A percentile compares a stretch with the other conserved stretches of the same genome.
phyloP scores from a whole-genome alignment of 1,140 invertebrate genomes.

The Matsumurasca onukii region DNA sequence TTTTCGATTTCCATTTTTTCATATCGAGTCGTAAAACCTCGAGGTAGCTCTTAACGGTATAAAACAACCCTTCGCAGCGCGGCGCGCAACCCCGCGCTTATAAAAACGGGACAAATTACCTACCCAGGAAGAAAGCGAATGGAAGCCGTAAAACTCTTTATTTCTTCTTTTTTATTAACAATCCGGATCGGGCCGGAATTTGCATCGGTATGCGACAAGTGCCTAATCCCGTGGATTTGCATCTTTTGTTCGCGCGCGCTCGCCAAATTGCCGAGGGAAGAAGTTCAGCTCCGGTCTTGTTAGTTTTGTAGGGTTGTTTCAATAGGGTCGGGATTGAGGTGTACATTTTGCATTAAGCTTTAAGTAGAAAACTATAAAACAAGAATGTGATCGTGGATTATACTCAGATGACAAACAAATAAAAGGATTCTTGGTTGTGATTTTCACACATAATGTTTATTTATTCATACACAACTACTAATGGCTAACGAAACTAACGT shows the following conservation, averaged over 20 bases:
- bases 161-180: constrained; percentile 26
- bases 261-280: too few species aligned
- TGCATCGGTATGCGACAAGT: constrained; percentile 20
- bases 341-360: too few species aligned
- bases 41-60: background rate
- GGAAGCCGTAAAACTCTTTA: constrained; percentile 18
- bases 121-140: constrained; percentile 2
- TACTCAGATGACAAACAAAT: too few species aligned
- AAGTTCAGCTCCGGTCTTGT: too few species aligned
- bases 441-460: too few species aligned
- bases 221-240: constrained; percentile 21
- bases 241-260: constrained; percentile 3
- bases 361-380: too few species aligned
- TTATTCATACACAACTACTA: too few species aligned
- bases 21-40: constrained; percentile 14
- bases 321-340: too few species aligned
- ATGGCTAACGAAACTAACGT: too few species aligned
- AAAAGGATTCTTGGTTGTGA: too few species aligned
- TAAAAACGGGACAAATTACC: constrained; percentile 20
- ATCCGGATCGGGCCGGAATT: background rate
- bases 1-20: constrained; percentile 26
- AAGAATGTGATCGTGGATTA: too few species aligned
- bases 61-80: constrained; percentile 3
- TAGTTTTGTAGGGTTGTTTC: too few species aligned
- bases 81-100: background rate